Evolutionary conservation across 2,888 invertebrate genomes (phyloP).

Genomic region (Achlya flavicornis): DNA sequence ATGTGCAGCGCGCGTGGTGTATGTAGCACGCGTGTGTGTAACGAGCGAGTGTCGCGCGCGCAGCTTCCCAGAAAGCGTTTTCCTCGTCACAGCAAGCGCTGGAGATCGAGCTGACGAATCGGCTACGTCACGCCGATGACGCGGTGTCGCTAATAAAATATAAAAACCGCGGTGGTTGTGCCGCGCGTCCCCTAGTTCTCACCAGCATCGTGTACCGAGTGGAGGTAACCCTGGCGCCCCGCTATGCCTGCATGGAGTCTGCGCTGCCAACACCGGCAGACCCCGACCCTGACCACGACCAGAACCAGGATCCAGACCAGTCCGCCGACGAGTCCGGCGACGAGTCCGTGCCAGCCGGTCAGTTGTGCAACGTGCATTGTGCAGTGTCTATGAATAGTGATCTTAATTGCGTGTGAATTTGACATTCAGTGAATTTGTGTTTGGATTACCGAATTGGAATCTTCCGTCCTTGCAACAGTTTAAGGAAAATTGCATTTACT

Average conservation of each 20-base stretch:
- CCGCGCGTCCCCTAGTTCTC: slow-evolving; percentile 67
- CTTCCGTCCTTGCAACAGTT: background rate
- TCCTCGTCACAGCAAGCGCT: slow-evolving; percentile 61
- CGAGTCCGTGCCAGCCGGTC: slow-evolving; percentile 82
- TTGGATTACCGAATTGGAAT: background rate
- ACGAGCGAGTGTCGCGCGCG: slow-evolving; percentile 32
- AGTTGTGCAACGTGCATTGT: slow-evolving; percentile 1
- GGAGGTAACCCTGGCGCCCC: slow-evolving; percentile 69
- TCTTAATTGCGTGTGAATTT: slow-evolving; percentile 16
- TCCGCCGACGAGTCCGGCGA: slow-evolving; percentile 40
- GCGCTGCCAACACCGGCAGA: slow-evolving; percentile 51
- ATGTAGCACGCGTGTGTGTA: background rate
- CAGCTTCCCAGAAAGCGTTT: slow-evolving; percentile 80
- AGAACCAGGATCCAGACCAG: slow-evolving; percentile 49
- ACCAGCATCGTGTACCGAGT: slow-evolving; percentile 26
- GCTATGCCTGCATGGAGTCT: slow-evolving; percentile 77
- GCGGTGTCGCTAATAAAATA: slow-evolving; percentile 64
- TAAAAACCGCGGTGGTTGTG: slow-evolving; percentile 61
- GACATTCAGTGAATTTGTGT: slow-evolving; percentile 14
- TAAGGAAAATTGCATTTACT: background rate
- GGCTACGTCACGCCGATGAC: slow-evolving; percentile 71
- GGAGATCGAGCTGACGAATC: slow-evolving; percentile 64
- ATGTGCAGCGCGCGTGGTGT: slow-evolving; percentile 11
- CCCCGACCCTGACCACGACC: slow-evolving; percentile 52
- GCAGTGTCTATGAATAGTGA: slow-evolving; percentile 9